phyloP scores from a whole-genome alignment of 1,140 invertebrate genomes.

The Steinernema feltiae region DNA sequence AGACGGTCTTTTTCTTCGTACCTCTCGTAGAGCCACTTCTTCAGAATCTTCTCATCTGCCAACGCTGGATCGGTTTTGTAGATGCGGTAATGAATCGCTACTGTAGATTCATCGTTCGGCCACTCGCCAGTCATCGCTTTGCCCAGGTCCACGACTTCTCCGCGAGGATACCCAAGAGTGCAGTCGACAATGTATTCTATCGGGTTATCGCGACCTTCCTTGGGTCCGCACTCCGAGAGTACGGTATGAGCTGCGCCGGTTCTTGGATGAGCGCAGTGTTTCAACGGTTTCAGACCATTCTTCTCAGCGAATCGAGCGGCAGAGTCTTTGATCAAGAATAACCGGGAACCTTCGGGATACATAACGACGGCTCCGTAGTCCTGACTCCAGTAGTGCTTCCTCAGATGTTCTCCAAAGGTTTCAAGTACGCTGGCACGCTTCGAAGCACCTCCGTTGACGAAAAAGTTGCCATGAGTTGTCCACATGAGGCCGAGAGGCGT shows the following conservation, averaged over 20 bases:
- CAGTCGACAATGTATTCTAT: conserved; percentile 53
- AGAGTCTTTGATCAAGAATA: conserved; percentile 45
- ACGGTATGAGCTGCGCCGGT: conserved; percentile 50
- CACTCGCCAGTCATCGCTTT: conserved; percentile 50
- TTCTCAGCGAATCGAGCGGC: conserved; percentile 46
- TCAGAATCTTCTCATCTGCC: conserved; percentile 42
- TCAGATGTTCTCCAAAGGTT: conserved; percentile 42
- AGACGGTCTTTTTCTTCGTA: conserved; percentile 49
- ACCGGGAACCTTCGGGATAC: conserved; percentile 52
- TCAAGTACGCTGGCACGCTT: conserved; percentile 39
- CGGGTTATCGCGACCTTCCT: conserved; percentile 33
- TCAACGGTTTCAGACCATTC: conserved; percentile 41
- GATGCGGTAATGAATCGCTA: conserved; percentile 50
- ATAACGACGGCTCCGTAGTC: conserved; percentile 54
- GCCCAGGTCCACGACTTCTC: conserved; percentile 42
- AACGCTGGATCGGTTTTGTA: conserved; percentile 40
- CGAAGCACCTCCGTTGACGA: conserved; percentile 47
- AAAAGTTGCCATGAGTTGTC: conserved; percentile 39
- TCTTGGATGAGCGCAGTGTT: conserved; percentile 49
- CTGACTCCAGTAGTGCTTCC: conserved; percentile 39
- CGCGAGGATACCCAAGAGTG: conserved; percentile 48
- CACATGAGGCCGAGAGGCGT: conserved; percentile 41
- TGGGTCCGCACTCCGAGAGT: conserved; percentile 44
- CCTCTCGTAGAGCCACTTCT: conserved; percentile 47
- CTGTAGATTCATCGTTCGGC: conserved; percentile 35